Evolutionary conservation across 2,113 vertebrate species (phyloP), one percentile per base, ranked within the genome.

Genomic region (Aviceda subcristata): DNA sequence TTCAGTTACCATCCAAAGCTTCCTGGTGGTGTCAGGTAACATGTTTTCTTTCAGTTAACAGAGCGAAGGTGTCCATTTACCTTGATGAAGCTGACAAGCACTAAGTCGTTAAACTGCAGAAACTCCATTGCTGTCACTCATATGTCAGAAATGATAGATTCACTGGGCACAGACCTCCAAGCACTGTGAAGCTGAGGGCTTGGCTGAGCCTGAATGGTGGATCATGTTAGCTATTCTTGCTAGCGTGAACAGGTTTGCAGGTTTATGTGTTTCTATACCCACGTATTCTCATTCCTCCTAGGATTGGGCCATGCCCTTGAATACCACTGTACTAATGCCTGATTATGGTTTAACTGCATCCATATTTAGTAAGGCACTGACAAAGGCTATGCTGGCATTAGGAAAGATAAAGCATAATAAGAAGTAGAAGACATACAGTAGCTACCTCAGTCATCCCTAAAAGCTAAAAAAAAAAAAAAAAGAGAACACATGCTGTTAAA

Each of bases 61-160:
- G n/a, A 67, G 51, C 30, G 22, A 87, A 79, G 56, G 88, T 63
- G 78, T 53, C 71, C 66, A 63, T 83, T 86, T 41, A 63, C 78
- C 88, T 85, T 14, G 6, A 75, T 22, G 60, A 63, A 88, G 78
- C 46, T 96, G 94, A 92, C 86, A 96, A 97, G 60, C 82, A 67
- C 9, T 38, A 71, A 82, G 78, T 82, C 0, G 27, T 85, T 63
- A 90, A 96, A 90, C 78, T 59, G 51, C 78, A 88, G 78, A 88
- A 92, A 95, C 60, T 92, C 78, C 23, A 85, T 86, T 96, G 94
- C 74, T 94, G 82, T 90, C 93, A 82, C 41, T 95, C 82, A 78
- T 16, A 17, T 63, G 88, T 95, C 93, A 92, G 62, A 92, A 95
- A 67, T 86, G n/a, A 96, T 90, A 79, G 86, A 94, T 94, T 90